Base-by-base conservation (phyloP, 2,888 invertebrate species). In the Limenitis camilla region DNA sequence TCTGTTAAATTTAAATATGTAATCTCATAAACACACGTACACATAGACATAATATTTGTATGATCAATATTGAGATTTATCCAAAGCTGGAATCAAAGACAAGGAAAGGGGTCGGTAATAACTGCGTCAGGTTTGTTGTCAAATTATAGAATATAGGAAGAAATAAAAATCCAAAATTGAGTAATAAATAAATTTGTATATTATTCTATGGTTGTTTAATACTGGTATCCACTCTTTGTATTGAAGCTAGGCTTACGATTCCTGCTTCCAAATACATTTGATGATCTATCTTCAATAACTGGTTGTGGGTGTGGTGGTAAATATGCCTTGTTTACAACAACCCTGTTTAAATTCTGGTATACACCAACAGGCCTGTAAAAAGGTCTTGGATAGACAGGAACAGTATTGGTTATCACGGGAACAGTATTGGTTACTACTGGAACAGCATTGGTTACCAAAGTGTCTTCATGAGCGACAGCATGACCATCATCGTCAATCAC, bases 361-460 rank as follows among this genome's bases (percentile, higher is more conserved):
- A 38, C 28, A 41, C 29, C 29, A 4, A 39, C 28, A 5, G 35
- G 5, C 8, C 36, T 35, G 29, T 32, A 36, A 8, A 35, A 8
- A 27, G 40, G 35, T 31, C 27, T 45, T 39, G 49, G 49, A 39
- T 53, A 7, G 27, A 27, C 9, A 28, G 41, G 41, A 36, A 55
- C 54, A 5, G 61, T 56, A 49, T 64, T 60, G 6, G 59, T 19
- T 38, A 33, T 8, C 33, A 19, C 19, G 1, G 19, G 19, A 19
- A 19, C 19, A 19, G 19, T 19, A 3, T 19, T 19, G 19, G 19
- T 19, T 19, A 19, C 19, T 2, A 19, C 42, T 31, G 42, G 38
- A 31, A 78, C 80, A 6, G 78, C 67, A 66, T 74, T 74, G 19
- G 77, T 74, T 1, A 76, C 71, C 4, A 82, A 62, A 0, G 77